A percentile compares a stretch with the other conserved stretches of the same genome.
These are phyloP conservation scores for Tympanoctomys barrerae DNA, from an alignment of 2,797 vertebrate species.

Conservation along the genomic window DNA sequence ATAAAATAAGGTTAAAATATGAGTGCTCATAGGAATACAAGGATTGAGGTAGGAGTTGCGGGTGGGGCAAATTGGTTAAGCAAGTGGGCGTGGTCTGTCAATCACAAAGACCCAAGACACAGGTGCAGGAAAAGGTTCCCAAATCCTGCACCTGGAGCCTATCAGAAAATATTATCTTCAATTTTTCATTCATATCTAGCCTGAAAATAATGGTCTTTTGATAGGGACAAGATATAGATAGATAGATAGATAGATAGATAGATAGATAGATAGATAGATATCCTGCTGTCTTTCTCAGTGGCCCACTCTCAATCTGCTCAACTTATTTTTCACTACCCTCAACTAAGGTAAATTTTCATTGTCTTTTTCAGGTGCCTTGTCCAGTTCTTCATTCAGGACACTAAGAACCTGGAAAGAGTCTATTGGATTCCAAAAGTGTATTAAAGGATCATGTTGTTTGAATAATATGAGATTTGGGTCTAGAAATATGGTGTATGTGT, in stretches of 20 bases:
- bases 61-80: neutral
- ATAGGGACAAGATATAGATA: no score
- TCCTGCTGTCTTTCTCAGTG: neutral
- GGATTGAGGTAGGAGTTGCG: neutral
- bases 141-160: neutral
- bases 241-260: no score
- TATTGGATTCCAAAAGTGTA: neutral
- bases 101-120: neutral
- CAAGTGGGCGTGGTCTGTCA: neutral
- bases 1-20: neutral
- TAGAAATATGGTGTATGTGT: neutral
- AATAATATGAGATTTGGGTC: accelerated
- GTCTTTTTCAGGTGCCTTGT: neutral
- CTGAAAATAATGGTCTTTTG: neutral
- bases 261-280: no score
- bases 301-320: neutral
- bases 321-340: neutral
- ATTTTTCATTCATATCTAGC: neutral
- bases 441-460: neutral
- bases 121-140: neutral
- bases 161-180: neutral
- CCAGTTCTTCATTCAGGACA: neutral
- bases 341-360: neutral
- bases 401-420: neutral
- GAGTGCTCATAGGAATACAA: neutral